Evolutionary conservation across 2,888 invertebrate species (phyloP).

Genomic region (Zootermopsis nevadensis): DNA sequence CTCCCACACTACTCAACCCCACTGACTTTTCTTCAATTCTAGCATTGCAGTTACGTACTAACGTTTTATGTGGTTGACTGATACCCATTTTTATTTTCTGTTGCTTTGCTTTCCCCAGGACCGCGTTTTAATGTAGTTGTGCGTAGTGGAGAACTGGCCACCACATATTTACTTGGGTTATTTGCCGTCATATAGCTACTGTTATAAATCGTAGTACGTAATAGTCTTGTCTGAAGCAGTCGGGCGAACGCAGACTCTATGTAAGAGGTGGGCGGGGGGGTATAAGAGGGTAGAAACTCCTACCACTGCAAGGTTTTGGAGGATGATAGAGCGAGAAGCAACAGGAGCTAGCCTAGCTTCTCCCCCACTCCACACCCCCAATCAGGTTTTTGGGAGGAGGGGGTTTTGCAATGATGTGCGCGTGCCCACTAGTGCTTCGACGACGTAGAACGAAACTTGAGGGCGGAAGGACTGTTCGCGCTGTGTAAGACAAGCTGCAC

Average conservation of each 20-base stretch:
- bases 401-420: conserved; percentile 6
- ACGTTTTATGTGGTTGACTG: conserved; percentile 18
- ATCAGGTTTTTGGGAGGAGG: neutral
- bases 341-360: conserved; percentile 25
- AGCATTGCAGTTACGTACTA: too few relatives aligned
- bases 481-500: neutral
- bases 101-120: neutral
- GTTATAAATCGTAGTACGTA: conserved; percentile 45
- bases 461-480: neutral
- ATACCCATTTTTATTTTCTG: conserved; percentile 23
- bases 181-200: conserved; percentile 42
- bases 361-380: neutral
- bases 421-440: neutral
- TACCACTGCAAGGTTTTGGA: conserved; percentile 1
- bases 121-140: conserved; percentile 18
- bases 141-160: conserved; percentile 13
- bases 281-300: neutral
- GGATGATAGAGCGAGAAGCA: conserved; percentile 44
- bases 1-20: neutral
- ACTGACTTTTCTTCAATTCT: neutral
- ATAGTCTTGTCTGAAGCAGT: conserved; percentile 48
- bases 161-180: conserved; percentile 35
- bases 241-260: neutral
- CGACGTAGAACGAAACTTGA: neutral
- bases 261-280: conserved; percentile 8